Base-by-base conservation (phyloP, 2,888 invertebrate genomes). In the Chymomyza fuscimana region DNA sequence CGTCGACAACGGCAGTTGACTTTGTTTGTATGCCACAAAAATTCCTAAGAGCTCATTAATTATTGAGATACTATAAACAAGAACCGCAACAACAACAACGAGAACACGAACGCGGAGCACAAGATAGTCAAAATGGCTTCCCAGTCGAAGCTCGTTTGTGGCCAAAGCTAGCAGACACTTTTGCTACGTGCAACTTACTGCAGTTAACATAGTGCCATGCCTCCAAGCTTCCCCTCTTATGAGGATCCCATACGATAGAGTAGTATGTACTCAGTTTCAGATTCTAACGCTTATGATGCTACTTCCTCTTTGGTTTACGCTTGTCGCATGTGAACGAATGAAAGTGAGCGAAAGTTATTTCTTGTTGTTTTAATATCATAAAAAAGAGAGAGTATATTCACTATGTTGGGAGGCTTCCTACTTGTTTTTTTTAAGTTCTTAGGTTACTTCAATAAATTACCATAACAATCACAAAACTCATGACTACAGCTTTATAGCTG, bases 11-110 rank as follows among this genome's bases (percentile, higher is more conserved):
- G 86, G 70, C 87, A 87, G 86, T 85, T 87, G 87, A 87, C 87
- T 87, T 81, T 85, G 86, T 80, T 77, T 29, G 67, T 79, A 79
- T 72, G 76, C 85, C 85, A 77, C 85, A 86, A 87, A 86, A 86
- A 86, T 86, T 86, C 87, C 88, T 87, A 86, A 86, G 80, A 89
- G 82, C 89, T 89, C 89, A 88, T 89, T 89, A 89, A 89, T 89
- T 89, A 89, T 89, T 89, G 87, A 89, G 84, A 82, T 81, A 86
- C 87, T 83, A 89, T 88, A 89, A 83, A 89, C 85, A 79, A 80
- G 77, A 64, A 70, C 59, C 67, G 60, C 6, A 60, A 16, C 32
- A 29, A 15, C 50, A 54, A 36, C 22, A 36, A 46, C n/a, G 54
- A 19, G 9, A 56, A 40, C 5, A 16, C 12, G 32, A 40, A 56